Base-by-base conservation (phyloP, 2,888 invertebrate genomes). In the Apodemia duryi region DNA sequence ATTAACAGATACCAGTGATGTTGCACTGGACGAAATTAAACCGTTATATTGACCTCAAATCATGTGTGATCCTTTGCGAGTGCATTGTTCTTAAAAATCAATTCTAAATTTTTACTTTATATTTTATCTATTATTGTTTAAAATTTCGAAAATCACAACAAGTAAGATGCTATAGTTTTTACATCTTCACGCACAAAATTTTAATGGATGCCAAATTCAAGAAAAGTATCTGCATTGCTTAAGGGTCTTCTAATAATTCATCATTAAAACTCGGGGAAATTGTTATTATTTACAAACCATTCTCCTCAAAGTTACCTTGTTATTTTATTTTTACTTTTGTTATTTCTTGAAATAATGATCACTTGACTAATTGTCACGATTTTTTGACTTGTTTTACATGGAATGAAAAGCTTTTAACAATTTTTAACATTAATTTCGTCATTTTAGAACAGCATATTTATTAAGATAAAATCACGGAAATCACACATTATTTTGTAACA, bases 211-310 rank as follows among this genome's bases (percentile, higher is more conserved):
- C n/a, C 60, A 60, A 60, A 60, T 35, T 6, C 60, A 60, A 60
- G 35, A 13, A 32, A 60, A 35, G 35, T 32, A n/a, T 32, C 32
- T 35, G 60, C 32, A 60, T 60, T 7, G 60, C 60, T 35, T 32
- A 2, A 35, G 35, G 60, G 35, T 35, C 35, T 60, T 60, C 35
- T 60, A 60, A 21, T 21, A 21, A 60, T 35, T 60, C 60, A 32
- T 60, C 60, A 60, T 60, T 60, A 60, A 60, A 60, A 60, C 57
- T 60, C 35, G 57, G 13, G 54, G 11, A 32, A 57, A 57, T 57
- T 32, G 57, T 54, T 54, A 54, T 57, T 57, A 32, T 57, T 57
- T 6, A 32, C 57, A 32, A 57, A 57, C 32, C 29, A 57, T 57
- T 3, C 6, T 7, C 29, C 11, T 57, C 32, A 2, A 13, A 57